Percentiles rank a stretch among this genome's conserved stretches.
Conservation (phyloP, 2,888 invertebrate species). For the Therioaphis trifolii region DNA sequence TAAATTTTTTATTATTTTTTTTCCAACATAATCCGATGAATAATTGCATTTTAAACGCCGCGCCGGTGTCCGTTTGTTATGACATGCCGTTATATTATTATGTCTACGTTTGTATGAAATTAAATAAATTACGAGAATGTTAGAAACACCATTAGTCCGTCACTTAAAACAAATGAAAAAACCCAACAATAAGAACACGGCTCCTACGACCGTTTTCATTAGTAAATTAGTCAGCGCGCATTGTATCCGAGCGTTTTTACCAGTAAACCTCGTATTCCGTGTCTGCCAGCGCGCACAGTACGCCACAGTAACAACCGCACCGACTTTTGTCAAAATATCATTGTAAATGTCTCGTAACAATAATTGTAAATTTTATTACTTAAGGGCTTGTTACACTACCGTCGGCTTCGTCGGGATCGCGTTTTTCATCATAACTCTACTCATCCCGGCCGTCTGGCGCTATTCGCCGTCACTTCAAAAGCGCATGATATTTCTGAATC, state of each 20-base stretch:
- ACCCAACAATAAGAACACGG: no score
- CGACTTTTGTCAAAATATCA: not conserved
- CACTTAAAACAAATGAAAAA: no score
- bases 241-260: not conserved
- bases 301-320: not conserved
- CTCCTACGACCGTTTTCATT: not conserved
- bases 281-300: not conserved
- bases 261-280: not conserved
- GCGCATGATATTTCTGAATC: slow-evolving; percentile 79
- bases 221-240: not conserved
- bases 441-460: slow-evolving; percentile 66
- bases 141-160: no score
- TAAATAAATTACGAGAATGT: no score
- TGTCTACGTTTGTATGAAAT: no score
- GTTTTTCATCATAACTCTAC: slow-evolving; percentile 16
- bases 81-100: no score
- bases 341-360: not conserved
- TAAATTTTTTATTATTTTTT: no score
- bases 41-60: no score
- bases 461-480: slow-evolving; percentile 79
- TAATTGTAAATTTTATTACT: not conserved
- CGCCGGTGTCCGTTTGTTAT: no score
- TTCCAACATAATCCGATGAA: no score
- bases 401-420: slow-evolving; percentile 2
- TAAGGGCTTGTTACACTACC: slow-evolving; percentile 16